Conservation (phyloP, 1,140 invertebrate species). For the Contarinia nasturtii region DNA sequence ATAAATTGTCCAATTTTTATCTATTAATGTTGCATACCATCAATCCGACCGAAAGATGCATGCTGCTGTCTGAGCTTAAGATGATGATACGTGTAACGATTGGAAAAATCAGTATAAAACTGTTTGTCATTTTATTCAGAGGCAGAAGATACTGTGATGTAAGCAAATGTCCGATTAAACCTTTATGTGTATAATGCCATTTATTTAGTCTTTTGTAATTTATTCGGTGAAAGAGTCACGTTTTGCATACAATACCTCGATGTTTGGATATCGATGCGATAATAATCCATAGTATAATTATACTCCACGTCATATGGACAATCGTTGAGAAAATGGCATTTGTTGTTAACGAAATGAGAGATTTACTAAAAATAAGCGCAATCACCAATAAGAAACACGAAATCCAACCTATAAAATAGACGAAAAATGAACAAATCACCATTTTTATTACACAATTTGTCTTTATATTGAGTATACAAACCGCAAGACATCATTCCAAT, state of each 20-base stretch:
- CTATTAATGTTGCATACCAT: neutral
- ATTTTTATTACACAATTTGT: constrained; percentile 1
- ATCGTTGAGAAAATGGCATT: neutral
- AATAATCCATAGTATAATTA: constrained; percentile 3
- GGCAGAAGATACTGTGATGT: neutral
- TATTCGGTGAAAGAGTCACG: neutral
- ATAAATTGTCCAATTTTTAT: neutral
- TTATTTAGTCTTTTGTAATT: neutral
- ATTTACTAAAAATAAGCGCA: neutral
- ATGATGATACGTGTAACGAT: neutral
- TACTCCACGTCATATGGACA: constrained; percentile 1
- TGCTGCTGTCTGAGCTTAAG: neutral
- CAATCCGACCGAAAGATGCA: neutral
- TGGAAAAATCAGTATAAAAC: neutral
- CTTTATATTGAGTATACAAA: constrained; percentile 3
- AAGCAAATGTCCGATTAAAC: neutral
- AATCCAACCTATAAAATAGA: constrained; percentile 4
- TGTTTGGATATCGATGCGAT: constrained; percentile 1
- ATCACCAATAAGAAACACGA: neutral
- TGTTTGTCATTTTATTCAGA: neutral
- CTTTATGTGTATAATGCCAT: neutral
- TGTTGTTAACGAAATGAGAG: neutral
- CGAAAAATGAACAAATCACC: neutral
- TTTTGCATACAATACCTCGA: neutral
- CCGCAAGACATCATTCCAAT: constrained; percentile 12